These are phyloP conservation scores for Melanerpes formicivorus DNA, from an alignment of 2,113 vertebrate species.

Conservation along the genomic window DNA sequence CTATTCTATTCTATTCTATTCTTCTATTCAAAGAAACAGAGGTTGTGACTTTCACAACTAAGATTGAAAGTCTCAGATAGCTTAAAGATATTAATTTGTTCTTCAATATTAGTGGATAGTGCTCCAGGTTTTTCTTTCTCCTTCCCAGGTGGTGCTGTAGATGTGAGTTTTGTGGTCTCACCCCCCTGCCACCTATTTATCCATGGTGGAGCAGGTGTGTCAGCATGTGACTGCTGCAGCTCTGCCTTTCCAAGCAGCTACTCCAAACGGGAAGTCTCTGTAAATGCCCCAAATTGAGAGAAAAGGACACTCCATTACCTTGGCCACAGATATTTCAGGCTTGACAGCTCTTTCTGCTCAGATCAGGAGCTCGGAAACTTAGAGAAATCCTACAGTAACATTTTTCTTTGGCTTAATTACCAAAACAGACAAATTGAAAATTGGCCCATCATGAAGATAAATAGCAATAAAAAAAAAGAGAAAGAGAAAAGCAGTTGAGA, in stretches of 20 bases:
- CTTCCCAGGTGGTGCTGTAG: fast-evolving
- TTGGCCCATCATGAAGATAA: constrained; percentile 76
- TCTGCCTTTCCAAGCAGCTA: background rate
- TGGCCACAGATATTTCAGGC: background rate
- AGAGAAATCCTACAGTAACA: constrained; percentile 55
- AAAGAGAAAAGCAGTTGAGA: background rate
- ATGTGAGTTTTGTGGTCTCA: background rate
- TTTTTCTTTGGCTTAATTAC: constrained; percentile 76
- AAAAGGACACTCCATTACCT: background rate
- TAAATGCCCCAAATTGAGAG: background rate
- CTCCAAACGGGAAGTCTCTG: background rate
- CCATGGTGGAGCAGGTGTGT: background rate
- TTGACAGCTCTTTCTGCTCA: background rate
- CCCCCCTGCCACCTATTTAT: background rate
- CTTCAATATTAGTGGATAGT: background rate
- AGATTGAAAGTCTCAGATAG: background rate
- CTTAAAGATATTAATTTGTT: background rate
- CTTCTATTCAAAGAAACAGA: background rate
- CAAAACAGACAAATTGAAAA: constrained; percentile 71
- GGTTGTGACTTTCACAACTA: background rate
- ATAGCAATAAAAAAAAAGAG: constrained; percentile 69
- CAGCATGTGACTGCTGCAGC: background rate
- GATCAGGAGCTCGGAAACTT: background rate
- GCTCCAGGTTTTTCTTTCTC: background rate
- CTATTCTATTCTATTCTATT: too few species aligned